Base-by-base conservation (phyloP, 2,888 invertebrate species). In the Lycia hirtaria region DNA sequence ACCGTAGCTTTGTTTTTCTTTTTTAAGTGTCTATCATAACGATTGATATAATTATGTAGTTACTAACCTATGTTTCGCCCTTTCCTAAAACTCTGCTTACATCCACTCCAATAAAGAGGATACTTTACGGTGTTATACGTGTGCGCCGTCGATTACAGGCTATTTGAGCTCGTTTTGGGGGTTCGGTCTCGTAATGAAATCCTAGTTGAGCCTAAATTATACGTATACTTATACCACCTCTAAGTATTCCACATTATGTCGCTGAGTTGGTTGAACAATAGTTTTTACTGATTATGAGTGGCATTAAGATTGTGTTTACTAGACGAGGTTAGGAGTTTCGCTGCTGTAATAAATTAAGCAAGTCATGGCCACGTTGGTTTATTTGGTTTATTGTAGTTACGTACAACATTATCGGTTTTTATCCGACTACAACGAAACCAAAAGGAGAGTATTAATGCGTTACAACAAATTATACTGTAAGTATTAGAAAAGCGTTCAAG, bases 111-210 rank as follows among this genome's bases (percentile, higher is more conserved):
- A 76, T 77, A 77, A 77, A 77, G 51, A 66, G 57, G 45, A 35
- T 65, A 67, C 63, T 76, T 77, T 77, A 77, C 65, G 60, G 56
- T 75, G 75, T 71, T 76, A 68, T 68, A 60, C 58, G 60, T 68
- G 68, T 71, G 60, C 64, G 59, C 60, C 61, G 65, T 60, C 67
- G 64, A 71, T 72, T 65, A 66, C 59, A 61, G 65, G 61, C 57
- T 47, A 33, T 58, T 52, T 44, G 41, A 62, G 62, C 60, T 51
- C 40, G 45, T 47, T 59, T 47, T 40, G 55, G 28, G 32, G 47
- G 43, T 35, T 55, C n/a, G 48, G 48, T 41, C 22, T 19, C 15
- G 19, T 51, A 44, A 52, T 52, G 26, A 52, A 44, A 44, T 37
- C 15, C n/a, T 26, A 32, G 19, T 50, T 41, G 15, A 9, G 28